phyloP scores from a whole-genome alignment of 2,113 vertebrate species.

The Arothron firmamentum region DNA sequence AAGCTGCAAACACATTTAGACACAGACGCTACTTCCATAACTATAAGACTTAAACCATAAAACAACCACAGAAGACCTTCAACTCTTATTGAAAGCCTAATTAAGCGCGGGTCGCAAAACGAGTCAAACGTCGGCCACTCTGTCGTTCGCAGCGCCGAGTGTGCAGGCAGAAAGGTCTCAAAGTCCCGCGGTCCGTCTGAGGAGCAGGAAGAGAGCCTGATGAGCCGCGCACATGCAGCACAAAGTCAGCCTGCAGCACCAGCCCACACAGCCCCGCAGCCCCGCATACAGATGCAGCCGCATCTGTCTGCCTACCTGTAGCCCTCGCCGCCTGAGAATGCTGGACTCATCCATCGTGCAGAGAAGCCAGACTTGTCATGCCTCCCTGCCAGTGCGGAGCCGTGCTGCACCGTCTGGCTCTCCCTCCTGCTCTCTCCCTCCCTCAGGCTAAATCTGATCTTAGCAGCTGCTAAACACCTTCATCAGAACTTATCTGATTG shows the following conservation, averaged over 20 bases:
- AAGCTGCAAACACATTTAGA: too few relatives aligned
- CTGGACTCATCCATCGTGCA: conserved; percentile 88
- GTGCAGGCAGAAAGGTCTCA: conserved; percentile 31
- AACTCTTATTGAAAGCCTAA: too few relatives aligned
- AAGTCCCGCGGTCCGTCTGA: conserved; percentile 52
- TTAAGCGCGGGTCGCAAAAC: conserved; percentile 26
- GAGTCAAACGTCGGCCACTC: background rate
- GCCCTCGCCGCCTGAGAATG: conserved; percentile 88
- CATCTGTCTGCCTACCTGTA: conserved; percentile 83
- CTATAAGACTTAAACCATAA: too few relatives aligned
- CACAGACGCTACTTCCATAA: too few relatives aligned
- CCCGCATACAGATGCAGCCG: background rate
- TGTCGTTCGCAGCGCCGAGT: background rate
- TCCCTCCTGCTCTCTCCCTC: conserved; percentile 28
- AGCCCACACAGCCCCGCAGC: background rate
- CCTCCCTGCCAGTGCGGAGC: conserved; percentile 75
- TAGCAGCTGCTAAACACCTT: conserved; percentile 89
- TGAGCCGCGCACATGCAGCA: conserved; percentile 3
- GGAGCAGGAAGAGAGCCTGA: conserved; percentile 9
- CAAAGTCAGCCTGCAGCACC: conserved; percentile 10
- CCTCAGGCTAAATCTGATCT: conserved; percentile 81
- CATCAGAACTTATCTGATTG: conserved; percentile 92
- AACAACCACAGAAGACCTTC: too few relatives aligned
- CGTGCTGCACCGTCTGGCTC: conserved; percentile 77
- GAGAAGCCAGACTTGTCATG: conserved; percentile 63